Evolutionary conservation across 2,888 invertebrate genomes (phyloP).

Genomic region (Dastarcus helophoroides): DNA sequence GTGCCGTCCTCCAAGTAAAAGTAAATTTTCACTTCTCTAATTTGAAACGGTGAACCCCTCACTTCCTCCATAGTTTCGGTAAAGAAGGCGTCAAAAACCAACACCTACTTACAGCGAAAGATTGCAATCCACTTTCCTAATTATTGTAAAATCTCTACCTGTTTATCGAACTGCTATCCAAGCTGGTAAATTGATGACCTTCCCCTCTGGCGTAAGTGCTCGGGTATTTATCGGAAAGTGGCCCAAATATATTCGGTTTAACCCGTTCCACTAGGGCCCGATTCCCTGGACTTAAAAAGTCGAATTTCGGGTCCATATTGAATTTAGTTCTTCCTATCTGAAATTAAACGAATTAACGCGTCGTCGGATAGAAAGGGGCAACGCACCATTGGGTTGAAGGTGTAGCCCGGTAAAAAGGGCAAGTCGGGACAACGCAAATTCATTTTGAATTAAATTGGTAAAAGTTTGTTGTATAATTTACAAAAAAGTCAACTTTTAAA

Average conservation of each 20-base stretch:
- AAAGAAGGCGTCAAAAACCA: conserved; percentile 67
- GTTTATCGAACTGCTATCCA: conserved; percentile 84
- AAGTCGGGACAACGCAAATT: conserved; percentile 48
- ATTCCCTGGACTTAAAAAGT: conserved; percentile 43
- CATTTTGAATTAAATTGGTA: no score
- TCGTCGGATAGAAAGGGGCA: conserved; percentile 5
- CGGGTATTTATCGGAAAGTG: conserved; percentile 46
- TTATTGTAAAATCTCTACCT: conserved; percentile 35
- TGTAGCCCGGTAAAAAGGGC: conserved; percentile 64
- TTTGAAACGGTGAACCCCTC: conserved; percentile 50
- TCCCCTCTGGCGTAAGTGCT: conserved; percentile 66
- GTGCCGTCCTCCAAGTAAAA: conserved; percentile 89
- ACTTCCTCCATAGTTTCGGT: conserved; percentile 72
- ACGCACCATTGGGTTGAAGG: conserved; percentile 54
- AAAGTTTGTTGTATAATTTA: no score
- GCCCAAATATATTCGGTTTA: conserved; percentile 49
- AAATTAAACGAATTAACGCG: no score
- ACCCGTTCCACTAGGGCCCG: conserved; percentile 51
- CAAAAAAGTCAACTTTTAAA: no score
- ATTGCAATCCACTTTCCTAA: neutral
- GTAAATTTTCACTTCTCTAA: conserved; percentile 71
- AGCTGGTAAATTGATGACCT: no score
- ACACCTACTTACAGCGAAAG: conserved; percentile 41
- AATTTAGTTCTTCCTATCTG: conserved; percentile 54
- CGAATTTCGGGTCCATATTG: conserved; percentile 42